A percentile compares a stretch with the other conserved stretches of the same genome.
phyloP scores from a whole-genome alignment of 1,140 invertebrate genomes.

The Potamilus streckersoni region DNA sequence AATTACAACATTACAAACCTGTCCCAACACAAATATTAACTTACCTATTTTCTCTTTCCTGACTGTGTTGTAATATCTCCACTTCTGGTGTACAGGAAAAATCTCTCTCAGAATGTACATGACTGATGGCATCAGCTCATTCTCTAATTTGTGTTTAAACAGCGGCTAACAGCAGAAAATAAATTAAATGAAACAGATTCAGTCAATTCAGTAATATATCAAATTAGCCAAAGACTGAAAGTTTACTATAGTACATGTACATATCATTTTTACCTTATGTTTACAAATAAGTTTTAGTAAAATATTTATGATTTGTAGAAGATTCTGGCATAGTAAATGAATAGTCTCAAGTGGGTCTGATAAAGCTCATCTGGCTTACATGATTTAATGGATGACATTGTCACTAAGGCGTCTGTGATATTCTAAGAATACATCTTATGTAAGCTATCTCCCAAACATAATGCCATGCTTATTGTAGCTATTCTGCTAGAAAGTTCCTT shows the following conservation, averaged over 20 bases:
- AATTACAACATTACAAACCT: background rate
- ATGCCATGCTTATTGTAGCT: too few relatives aligned
- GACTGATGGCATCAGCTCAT: conserved; percentile 58
- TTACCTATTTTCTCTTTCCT: conserved; percentile 60
- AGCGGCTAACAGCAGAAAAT: conserved; percentile 45
- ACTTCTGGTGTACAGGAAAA: conserved; percentile 67
- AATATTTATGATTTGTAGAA: too few relatives aligned
- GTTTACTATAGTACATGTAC: background rate
- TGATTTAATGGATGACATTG: too few relatives aligned
- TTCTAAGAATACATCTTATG: too few relatives aligned
- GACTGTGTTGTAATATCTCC: conserved; percentile 60
- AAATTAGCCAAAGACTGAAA: conserved; percentile 8
- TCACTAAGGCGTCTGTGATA: too few relatives aligned
- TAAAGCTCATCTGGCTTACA: too few relatives aligned
- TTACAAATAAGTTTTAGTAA: too few relatives aligned
- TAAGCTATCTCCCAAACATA: too few relatives aligned
- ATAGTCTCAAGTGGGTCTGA: too few relatives aligned
- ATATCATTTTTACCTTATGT: background rate
- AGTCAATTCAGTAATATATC: background rate
- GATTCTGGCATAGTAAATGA: too few relatives aligned
- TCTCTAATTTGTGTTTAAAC: conserved; percentile 38
- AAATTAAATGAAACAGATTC: background rate
- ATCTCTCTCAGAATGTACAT: conserved; percentile 66
- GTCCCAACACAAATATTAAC: background rate
- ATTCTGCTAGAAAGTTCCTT: too few relatives aligned